Evolutionary conservation across 2,888 invertebrate species (phyloP).

Genomic region (Pharmacophagus antenor): DNA sequence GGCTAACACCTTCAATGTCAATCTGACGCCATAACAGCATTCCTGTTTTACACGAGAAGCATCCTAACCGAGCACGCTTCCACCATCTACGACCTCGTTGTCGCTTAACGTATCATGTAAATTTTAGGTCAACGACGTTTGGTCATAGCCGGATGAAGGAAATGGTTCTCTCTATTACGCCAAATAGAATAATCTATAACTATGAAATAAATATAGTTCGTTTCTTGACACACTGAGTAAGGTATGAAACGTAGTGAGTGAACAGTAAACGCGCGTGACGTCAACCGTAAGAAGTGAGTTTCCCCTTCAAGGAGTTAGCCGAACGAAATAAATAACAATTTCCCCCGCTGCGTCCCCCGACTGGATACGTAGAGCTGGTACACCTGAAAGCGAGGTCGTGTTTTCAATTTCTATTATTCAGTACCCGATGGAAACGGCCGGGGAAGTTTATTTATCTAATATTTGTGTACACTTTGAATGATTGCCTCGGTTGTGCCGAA

Average conservation of each 20-base stretch:
- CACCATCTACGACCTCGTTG: too few relatives aligned
- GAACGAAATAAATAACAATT: conserved; percentile 3
- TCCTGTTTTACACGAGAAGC: too few relatives aligned
- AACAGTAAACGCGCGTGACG: neutral
- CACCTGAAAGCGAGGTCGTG: conserved; percentile 21
- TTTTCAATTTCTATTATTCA: conserved; percentile 47
- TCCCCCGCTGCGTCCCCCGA: conserved; percentile 1
- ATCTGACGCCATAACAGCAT: too few relatives aligned
- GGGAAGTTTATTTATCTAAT: conserved; percentile 32
- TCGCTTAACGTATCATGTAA: too few relatives aligned
- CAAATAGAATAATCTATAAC: too few relatives aligned
- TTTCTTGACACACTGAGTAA: neutral
- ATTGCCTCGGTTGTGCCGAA: too few relatives aligned
- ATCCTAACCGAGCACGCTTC: too few relatives aligned
- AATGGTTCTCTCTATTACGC: neutral
- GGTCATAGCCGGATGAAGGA: neutral
- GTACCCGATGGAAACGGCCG: conserved; percentile 35
- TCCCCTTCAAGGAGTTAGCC: neutral
- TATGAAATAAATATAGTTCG: neutral
- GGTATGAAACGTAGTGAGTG: neutral
- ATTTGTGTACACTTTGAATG: conserved; percentile 2
- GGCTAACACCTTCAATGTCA: too few relatives aligned
- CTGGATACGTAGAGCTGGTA: conserved; percentile 5
- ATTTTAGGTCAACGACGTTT: too few relatives aligned
- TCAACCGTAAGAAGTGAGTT: neutral